phyloP scores from a whole-genome alignment of 1,140 invertebrate genomes.

The Drosophila lacertosa region DNA sequence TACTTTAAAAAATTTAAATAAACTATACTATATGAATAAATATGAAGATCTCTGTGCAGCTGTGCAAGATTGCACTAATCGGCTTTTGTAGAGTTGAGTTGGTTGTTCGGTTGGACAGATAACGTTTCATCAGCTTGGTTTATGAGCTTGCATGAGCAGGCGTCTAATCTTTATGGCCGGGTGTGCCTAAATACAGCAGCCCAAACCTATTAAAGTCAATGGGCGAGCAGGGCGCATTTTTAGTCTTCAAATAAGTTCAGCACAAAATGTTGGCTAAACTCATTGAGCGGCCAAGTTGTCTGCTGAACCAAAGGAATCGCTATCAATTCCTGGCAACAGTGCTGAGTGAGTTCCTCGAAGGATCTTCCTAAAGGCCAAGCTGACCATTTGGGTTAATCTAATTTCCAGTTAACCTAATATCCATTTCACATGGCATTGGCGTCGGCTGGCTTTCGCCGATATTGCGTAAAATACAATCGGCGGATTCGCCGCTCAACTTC shows the following conservation, averaged over 20 bases:
- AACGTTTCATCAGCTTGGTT: neutral
- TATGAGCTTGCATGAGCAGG: conserved; percentile 1
- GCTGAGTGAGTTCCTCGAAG: conserved; percentile 52
- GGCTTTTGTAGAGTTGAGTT: neutral
- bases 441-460: conserved; percentile 67
- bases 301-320: conserved; percentile 66
- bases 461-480: conserved; percentile 54
- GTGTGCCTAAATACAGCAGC: neutral
- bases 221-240: neutral
- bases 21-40: too few relatives aligned
- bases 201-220: conserved; percentile 21
- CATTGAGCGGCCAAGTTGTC: conserved; percentile 39
- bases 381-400: neutral
- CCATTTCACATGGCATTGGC: conserved; percentile 65
- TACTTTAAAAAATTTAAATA: neutral
- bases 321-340: conserved; percentile 63
- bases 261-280: conserved; percentile 51
- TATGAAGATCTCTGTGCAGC: neutral
- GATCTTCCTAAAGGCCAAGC: too few relatives aligned
- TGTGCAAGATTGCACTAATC: neutral
- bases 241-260: conserved; percentile 7
- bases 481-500: conserved; percentile 42
- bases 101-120: neutral
- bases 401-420: conserved; percentile 59
- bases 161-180: conserved; percentile 35